phyloP scores from a whole-genome alignment of 2,888 invertebrate species.

The Tetranychus truncatus region DNA sequence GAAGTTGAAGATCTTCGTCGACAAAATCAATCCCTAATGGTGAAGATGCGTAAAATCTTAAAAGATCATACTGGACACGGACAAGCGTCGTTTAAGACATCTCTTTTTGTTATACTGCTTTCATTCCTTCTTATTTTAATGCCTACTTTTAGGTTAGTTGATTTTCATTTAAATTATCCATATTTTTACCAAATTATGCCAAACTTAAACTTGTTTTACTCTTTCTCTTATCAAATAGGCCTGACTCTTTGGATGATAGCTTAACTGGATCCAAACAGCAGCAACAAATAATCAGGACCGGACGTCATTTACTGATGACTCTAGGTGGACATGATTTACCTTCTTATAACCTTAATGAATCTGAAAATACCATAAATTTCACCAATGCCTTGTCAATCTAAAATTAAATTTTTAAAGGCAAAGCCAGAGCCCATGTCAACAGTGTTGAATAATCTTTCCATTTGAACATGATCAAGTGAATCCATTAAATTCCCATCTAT shows the following conservation, averaged over 20 bases:
- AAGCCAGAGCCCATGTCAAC: neutral
- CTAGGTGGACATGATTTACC: neutral
- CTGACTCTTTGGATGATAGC: slow-evolving; percentile 10
- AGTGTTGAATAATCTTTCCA: neutral
- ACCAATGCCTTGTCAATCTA: neutral
- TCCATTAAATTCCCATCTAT: too few species aligned
- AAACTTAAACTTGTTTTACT: neutral
- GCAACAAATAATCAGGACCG: slow-evolving; percentile 16
- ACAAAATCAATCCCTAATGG: slow-evolving; percentile 19
- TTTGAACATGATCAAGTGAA: neutral
- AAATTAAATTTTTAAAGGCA: neutral
- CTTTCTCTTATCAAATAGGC: slow-evolving; percentile 2
- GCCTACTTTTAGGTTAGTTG: slow-evolving; percentile 20
- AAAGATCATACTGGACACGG: neutral
- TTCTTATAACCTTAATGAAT: neutral
- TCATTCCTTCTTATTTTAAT: slow-evolving; percentile 19
- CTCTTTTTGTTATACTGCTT: slow-evolving; percentile 17
- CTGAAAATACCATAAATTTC: neutral
- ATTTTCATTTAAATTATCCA: neutral
- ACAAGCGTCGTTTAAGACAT: slow-evolving; percentile 19
- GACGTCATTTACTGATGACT: slow-evolving; percentile 18
- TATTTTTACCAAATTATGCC: too few species aligned
- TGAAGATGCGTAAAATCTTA: slow-evolving; percentile 16
- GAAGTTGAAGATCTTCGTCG: slow-evolving; percentile 18
- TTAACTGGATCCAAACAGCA: neutral